These are phyloP conservation scores for Pluvialis apricaria DNA, from an alignment of 2,113 vertebrate genomes.

Conservation along the genomic window DNA sequence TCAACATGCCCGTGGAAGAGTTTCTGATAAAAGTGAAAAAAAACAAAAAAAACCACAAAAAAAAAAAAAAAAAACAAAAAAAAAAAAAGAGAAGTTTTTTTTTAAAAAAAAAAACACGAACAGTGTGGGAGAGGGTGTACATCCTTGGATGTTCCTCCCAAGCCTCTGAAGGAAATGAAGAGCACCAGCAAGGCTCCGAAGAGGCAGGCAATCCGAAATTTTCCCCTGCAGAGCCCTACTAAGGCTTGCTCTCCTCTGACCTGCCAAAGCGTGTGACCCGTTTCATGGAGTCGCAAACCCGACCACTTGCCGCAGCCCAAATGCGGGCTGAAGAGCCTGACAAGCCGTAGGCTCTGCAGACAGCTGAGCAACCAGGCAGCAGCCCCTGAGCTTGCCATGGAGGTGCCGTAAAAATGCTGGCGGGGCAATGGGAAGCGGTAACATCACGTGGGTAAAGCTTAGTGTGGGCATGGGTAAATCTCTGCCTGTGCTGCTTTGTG, in stretches of 20 bases:
- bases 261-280: accelerated
- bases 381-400: no score
- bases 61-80: neutral
- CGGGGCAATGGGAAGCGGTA: no score
- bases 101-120: neutral
- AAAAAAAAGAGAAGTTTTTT: neutral
- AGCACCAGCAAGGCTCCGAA: neutral
- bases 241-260: neutral
- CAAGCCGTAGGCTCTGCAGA: no score
- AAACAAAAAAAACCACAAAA: neutral
- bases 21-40: neutral
- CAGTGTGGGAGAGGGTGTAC: neutral
- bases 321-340: no score
- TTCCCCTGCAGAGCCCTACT: neutral
- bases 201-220: neutral
- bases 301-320: no score
- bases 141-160: no score
- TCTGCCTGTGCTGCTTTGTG: no score
- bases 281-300: no score
- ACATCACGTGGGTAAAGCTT: no score
- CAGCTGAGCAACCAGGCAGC: no score
- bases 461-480: no score
- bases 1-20: neutral
- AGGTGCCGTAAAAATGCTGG: no score
- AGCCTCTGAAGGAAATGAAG: neutral